Base-by-base conservation (phyloP, 2,888 invertebrate species). In the Bugulina stolonifera region DNA sequence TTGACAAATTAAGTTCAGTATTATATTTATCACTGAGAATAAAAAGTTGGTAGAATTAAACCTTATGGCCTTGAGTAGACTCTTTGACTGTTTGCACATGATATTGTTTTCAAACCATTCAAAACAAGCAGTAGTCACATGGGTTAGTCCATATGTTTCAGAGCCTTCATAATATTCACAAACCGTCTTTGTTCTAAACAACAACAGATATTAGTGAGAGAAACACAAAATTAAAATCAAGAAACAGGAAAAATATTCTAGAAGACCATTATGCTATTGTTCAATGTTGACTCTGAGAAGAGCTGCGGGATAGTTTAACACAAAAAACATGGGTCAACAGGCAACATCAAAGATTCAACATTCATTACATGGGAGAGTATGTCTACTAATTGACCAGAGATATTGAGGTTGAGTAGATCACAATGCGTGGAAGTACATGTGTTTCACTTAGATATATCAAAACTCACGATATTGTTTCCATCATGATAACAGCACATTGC, bases 401-500 rank as follows among this genome's bases (percentile, higher is more conserved):
- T n/a, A n/a, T n/a, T n/a, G n/a, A n/a, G n/a, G n/a, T n/a, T n/a
- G n/a, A n/a, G n/a, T n/a, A n/a, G n/a, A n/a, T n/a, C n/a, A n/a
- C n/a, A n/a, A n/a, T n/a, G n/a, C n/a, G n/a, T n/a, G n/a, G n/a
- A n/a, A n/a, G n/a, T n/a, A n/a, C n/a, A n/a, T n/a, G n/a, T n/a
- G n/a, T n/a, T n/a, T n/a, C n/a, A n/a, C n/a, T n/a, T n/a, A n/a
- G n/a, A n/a, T n/a, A n/a, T n/a, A n/a, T n/a, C 18, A 43, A 1
- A 71, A 55, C 73, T 82, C 87, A 88, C 75, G 90, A 90, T 54
- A 90, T 89, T n/a, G 89, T 90, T 79, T 91, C 91, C 73, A 87
- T 85, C 91, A 91, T 91, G 54, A 91, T 89, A 78, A 89, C 89
- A 29, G 87, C 86, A 82, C 91, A 91, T 79, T 90, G 90, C 73